These are phyloP conservation scores for Brachionus rotundiformis DNA, from an alignment of 1,140 invertebrate species.

Conservation along the genomic window DNA sequence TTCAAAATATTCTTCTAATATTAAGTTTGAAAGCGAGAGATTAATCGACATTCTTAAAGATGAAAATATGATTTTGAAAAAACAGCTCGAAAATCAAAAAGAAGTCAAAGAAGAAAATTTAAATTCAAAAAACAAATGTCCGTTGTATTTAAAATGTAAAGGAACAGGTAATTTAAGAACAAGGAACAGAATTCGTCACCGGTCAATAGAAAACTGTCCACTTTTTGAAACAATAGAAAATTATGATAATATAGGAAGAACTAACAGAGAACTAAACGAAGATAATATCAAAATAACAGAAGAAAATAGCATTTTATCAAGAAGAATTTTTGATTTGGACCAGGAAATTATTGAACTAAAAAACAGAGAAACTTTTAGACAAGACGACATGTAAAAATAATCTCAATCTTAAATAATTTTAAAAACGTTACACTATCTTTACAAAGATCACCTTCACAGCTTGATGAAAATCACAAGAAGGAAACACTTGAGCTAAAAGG, in stretches of 20 bases:
- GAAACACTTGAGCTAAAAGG: not conserved
- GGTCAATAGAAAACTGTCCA: not conserved
- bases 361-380: not conserved
- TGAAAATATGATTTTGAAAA: not conserved
- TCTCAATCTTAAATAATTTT: not conserved
- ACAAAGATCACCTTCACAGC: not conserved
- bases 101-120: not conserved
- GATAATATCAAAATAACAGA: not conserved
- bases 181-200: not conserved
- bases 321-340: not conserved
- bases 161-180: not conserved
- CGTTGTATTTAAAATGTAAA: not conserved
- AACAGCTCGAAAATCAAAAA: not conserved
- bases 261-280: not conserved
- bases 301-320: not conserved
- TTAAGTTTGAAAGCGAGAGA: not conserved
- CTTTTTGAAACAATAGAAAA: not conserved
- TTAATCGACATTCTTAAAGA: conserved; percentile 1
- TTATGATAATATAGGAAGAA: not conserved
- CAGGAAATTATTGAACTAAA: not conserved
- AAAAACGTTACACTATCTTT: not conserved
- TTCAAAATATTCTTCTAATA: not conserved
- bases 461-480: not conserved
- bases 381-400: not conserved
- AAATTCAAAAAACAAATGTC: not conserved